Evolutionary conservation across 2,888 invertebrate species (phyloP), one percentile per base, ranked within the genome.

Genomic region (Yponomeuta malinellus): DNA sequence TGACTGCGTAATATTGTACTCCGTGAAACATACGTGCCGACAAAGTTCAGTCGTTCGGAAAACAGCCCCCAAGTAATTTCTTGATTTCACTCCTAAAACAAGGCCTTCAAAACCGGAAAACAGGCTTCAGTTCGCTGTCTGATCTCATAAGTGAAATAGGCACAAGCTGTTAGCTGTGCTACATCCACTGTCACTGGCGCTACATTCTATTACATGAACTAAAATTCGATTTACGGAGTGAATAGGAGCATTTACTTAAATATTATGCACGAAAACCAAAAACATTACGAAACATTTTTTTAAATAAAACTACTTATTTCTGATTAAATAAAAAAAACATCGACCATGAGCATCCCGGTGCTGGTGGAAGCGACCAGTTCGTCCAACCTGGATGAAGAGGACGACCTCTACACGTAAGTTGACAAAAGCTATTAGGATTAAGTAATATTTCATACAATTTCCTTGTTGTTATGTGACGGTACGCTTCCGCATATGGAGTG

Each of bases 321-420:
- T 0, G 8, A 43, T 8, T 43, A 63, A 6, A 10, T 70, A 72
- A 73, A 72, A 73, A 72, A 74, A 64, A 43, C 43, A 43, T 43
- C 72, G 82, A 83, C 80, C 76, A 86, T 88, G 87, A 87, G 81
- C 74, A 79, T 80, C 73, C 78, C 87, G 2, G 81, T 85, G 76
- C 72, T 87, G 64, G 82, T 85, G 52, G 88, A 88, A 74, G 85
- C 86, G 2, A 84, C 85, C 8, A 86, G 87, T 74, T 86, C 87
- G 70, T 84, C 89, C 10, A 81, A 75, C 72, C 74, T 78, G 69
- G 84, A 84, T 69, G 90, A 88, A 72, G 90, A 67, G n/a, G 67
- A 67, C 52, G 70, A 90, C 72, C 74, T 88, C 1, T 90, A 90
- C 75, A 83, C 86, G 90, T 90, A 78, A 86, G 90, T 86, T 23